These are phyloP conservation scores for Pseudochirops cupreus DNA, from an alignment of 2,797 vertebrate species.

Conservation along the genomic window DNA sequence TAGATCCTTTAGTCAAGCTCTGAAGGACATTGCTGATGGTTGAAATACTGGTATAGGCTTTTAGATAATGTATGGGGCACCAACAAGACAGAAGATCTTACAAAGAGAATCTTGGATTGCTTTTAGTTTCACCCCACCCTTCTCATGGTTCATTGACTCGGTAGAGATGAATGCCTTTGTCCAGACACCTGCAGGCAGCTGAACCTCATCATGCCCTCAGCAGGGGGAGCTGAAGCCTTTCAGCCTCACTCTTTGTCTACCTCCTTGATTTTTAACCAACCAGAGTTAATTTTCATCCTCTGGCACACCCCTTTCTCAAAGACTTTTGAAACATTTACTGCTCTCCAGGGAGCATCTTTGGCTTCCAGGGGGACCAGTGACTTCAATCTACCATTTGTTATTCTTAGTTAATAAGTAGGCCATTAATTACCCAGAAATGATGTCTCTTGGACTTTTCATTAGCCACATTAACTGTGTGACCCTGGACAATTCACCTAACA, in stretches of 20 bases:
- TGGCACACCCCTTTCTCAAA: background rate
- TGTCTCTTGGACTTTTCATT: background rate
- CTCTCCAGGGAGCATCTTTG: background rate
- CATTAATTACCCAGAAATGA: background rate
- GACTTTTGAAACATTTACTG: background rate
- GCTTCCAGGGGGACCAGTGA: background rate
- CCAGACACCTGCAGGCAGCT: background rate
- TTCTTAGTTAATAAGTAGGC: background rate
- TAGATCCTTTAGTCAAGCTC: background rate
- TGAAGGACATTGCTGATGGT: background rate
- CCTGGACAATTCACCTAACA: background rate
- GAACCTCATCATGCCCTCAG: no score
- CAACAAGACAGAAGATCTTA: background rate
- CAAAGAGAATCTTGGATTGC: background rate
- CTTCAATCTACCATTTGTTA: background rate
- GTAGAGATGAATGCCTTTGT: background rate
- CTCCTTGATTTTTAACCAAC: background rate
- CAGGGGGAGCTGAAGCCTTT: background rate
- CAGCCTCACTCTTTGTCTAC: background rate
- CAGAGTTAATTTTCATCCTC: background rate
- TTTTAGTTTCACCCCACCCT: background rate
- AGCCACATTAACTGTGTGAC: background rate
- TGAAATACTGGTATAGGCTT: background rate
- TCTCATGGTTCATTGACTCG: background rate
- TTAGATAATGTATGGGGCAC: background rate